Evolutionary conservation across 2,888 invertebrate genomes (phyloP), one percentile per base, ranked within the genome.

Genomic region (Tridacna gigas): DNA sequence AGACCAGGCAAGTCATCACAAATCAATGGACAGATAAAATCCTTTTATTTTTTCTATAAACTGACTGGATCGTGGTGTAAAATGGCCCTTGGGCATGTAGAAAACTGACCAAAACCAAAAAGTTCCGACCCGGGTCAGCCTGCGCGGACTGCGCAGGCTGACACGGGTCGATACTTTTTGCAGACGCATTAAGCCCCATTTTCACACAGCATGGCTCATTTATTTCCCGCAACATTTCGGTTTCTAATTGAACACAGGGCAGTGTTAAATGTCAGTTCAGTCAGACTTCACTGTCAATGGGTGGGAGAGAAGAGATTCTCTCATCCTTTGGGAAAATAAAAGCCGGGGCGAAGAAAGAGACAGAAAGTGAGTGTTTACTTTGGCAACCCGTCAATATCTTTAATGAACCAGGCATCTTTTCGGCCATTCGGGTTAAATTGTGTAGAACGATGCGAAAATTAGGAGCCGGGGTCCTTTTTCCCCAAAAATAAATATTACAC

Each of bases 391-490:
- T 69, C 69, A 69, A 69, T 69, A n/a, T 69, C 45, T 18, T 45
- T 69, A 69, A 69, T 69, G 69, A 69, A 69, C 69, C 69, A 22
- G 69, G 47, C 69, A 45, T 25, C 69, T 69, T 69, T 69, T 22
- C 20, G n/a, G 20, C 47, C 28, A 69, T 69, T 69, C 69, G 69
- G 25, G 69, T 69, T 69, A 69, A 69, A 69, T 69, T 47, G 69
- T 25, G 69, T 37, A 28, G 69, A 69, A 69, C 69, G 69, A 69
- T 69, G 45, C 69, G 69, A 47, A 69, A 69, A 69, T 69, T 45
- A 69, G n/a, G 69, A 28, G 28, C 65, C 65, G 37, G 37, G 37
- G 37, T 37, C 37, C 37, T 37, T 37, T 37, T 37, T 7, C 7
- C 7, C 37, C 37, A 7, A 37, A 37, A 37, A 37, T 37, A 37